phyloP scores from a whole-genome alignment of 1,140 invertebrate genomes.

The Heliconius melpomene region DNA sequence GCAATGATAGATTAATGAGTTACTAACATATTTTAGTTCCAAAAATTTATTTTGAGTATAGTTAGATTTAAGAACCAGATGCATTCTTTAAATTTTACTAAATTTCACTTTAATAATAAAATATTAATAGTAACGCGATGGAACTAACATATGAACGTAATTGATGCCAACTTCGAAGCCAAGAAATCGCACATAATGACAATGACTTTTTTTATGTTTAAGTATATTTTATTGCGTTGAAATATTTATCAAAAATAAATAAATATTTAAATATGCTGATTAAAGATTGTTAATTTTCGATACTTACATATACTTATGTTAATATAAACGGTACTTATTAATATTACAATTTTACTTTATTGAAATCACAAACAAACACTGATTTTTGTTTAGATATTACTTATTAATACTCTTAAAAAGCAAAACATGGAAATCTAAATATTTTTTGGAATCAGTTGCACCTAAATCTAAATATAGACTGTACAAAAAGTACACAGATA shows the following conservation, averaged over 20 bases:
- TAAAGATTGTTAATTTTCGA: not conserved
- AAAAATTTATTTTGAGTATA: too few species aligned
- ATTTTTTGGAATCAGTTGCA: not conserved
- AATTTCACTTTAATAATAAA: too few species aligned
- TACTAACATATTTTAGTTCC: too few species aligned
- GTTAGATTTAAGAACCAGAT: too few species aligned
- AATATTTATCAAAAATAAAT: not conserved
- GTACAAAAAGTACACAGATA: not conserved
- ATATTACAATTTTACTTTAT: not conserved
- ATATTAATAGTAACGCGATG: not conserved
- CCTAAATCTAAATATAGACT: not conserved
- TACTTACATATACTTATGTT: not conserved
- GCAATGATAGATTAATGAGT: too few species aligned
- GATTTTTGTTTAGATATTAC: too few species aligned
- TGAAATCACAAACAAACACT: not conserved
- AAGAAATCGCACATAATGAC: not conserved
- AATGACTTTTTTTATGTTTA: not conserved
- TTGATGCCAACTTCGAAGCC: not conserved
- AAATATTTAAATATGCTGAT: not conserved
- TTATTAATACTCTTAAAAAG: too few species aligned
- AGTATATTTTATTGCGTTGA: not conserved
- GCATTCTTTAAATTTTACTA: too few species aligned
- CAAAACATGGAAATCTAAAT: not conserved
- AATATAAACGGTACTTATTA: not conserved
- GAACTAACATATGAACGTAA: not conserved